Evolutionary conservation across 2,797 vertebrate genomes (phyloP).

Genomic region (Micrastur ruficollis): DNA sequence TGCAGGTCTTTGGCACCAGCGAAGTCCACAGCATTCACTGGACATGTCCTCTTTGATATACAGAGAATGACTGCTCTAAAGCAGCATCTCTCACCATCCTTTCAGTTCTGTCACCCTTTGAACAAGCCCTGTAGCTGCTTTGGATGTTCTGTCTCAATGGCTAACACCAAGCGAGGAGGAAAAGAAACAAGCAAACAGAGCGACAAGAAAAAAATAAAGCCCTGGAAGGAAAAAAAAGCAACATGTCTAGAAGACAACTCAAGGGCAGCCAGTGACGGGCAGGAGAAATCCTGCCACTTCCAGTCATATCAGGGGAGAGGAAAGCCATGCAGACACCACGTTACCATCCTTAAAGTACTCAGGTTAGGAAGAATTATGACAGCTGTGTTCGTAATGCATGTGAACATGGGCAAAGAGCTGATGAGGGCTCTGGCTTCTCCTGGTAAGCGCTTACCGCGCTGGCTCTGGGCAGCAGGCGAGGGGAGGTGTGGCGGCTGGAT

Average conservation of each 20-base stretch:
- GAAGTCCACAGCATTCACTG: not conserved
- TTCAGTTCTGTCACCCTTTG: not conserved
- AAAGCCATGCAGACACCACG: not conserved
- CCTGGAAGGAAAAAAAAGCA: not conserved
- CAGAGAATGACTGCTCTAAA: not conserved
- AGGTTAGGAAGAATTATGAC: not conserved
- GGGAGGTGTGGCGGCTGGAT: not conserved
- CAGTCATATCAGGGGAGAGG: not conserved
- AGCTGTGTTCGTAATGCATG: not conserved
- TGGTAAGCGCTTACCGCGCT: accelerated
- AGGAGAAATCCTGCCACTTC: conserved; percentile 42
- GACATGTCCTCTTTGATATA: not conserved
- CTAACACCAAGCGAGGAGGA: not conserved
- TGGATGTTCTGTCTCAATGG: conserved; percentile 14
- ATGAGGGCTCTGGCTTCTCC: not conserved
- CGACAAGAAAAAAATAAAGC: not conserved
- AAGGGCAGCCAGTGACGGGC: conserved; percentile 52
- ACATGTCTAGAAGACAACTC: conserved; percentile 24
- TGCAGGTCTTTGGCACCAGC: not conserved
- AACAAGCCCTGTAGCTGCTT: conserved; percentile 17
- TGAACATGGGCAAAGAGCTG: not conserved
- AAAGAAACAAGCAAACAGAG: conserved; percentile 26
- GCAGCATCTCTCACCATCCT: not conserved
- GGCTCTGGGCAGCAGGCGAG: not conserved
- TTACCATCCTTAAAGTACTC: not conserved